phyloP scores from a whole-genome alignment of 1,140 invertebrate genomes.

The Ditylenchus dipsaci region DNA sequence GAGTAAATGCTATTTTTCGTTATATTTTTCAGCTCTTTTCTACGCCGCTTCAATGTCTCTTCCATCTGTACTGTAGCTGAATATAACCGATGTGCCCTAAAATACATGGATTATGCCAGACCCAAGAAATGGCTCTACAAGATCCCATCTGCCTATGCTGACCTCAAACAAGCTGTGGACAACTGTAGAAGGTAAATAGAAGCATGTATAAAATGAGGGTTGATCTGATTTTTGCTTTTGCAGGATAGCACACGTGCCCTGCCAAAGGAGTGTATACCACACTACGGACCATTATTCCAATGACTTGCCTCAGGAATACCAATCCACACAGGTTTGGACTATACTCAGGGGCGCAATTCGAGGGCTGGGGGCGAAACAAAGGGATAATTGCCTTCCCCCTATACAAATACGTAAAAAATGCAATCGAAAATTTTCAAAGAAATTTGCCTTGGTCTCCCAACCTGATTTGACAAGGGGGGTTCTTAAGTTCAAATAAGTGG shows the following conservation, averaged over 20 bases:
- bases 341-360: no score
- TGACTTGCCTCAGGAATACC: slow-evolving; percentile 25
- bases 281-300: not conserved
- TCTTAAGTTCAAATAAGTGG: no score
- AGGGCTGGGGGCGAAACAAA: no score
- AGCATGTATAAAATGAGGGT: not conserved
- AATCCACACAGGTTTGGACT: slow-evolving; percentile 19
- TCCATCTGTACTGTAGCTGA: slow-evolving; percentile 38
- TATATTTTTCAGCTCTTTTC: slow-evolving; percentile 21
- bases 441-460: no score
- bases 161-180: slow-evolving; percentile 12
- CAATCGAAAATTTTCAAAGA: no score
- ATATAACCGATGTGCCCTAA: slow-evolving; percentile 23
- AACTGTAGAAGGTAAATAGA: slow-evolving; percentile 27
- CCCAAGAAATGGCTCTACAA: slow-evolving; percentile 20
- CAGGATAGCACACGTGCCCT: slow-evolving; percentile 2
- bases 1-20: slow-evolving; percentile 7
- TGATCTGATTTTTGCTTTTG: slow-evolving; percentile 8
- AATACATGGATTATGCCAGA: slow-evolving; percentile 29
- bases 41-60: slow-evolving; percentile 38
- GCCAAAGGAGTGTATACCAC: slow-evolving; percentile 4
- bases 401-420: no score
- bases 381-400: no score
- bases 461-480: no score
- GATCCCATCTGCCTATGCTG: not conserved